These are phyloP conservation scores for Apistogramma diplotaenia DNA, from an alignment of 2,113 vertebrate species.

Conservation along the genomic window DNA sequence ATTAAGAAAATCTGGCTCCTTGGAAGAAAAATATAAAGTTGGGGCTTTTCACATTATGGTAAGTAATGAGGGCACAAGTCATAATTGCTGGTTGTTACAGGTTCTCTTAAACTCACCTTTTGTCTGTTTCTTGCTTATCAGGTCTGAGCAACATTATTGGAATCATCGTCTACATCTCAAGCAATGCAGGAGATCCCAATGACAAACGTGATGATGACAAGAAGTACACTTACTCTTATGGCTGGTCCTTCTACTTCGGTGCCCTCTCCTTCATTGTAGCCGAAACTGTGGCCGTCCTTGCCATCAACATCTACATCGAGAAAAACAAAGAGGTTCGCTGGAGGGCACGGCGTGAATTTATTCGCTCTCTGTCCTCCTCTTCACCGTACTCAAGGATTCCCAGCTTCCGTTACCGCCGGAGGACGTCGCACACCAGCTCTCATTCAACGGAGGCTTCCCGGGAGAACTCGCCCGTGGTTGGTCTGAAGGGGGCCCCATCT, in stretches of 20 bases:
- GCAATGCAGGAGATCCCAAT: slow-evolving; percentile 93
- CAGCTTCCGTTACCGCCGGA: slow-evolving; percentile 89
- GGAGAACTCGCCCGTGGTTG: slow-evolving; percentile 83
- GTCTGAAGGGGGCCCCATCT: slow-evolving; percentile 84
- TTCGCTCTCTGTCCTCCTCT: slow-evolving; percentile 87
- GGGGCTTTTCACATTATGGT: background rate
- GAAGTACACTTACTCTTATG: slow-evolving; percentile 95
- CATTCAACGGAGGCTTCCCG: slow-evolving; percentile 90
- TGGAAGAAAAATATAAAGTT: background rate
- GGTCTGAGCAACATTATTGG: slow-evolving; percentile 98
- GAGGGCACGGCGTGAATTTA: slow-evolving; percentile 87
- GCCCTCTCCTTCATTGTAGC: slow-evolving; percentile 97
- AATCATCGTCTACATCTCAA: slow-evolving; percentile 99
- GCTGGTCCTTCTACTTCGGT: slow-evolving; percentile 99
- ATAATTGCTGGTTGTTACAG: background rate
- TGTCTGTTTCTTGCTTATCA: slow-evolving; percentile 50
- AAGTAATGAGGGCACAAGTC: background rate
- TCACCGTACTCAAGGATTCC: slow-evolving; percentile 97
- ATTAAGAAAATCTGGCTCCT: background rate
- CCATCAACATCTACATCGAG: slow-evolving; percentile 98
- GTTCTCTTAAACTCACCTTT: background rate
- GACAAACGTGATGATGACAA: slow-evolving; percentile 96
- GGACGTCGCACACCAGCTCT: slow-evolving; percentile 90
- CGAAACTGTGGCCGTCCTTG: slow-evolving; percentile 93
- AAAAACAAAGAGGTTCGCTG: slow-evolving; percentile 93